A percentile compares a stretch with the other conserved stretches of the same genome.
Evolutionary conservation across 2,113 vertebrate species (phyloP).

Genomic region (Sceloporus tristichus): DNA sequence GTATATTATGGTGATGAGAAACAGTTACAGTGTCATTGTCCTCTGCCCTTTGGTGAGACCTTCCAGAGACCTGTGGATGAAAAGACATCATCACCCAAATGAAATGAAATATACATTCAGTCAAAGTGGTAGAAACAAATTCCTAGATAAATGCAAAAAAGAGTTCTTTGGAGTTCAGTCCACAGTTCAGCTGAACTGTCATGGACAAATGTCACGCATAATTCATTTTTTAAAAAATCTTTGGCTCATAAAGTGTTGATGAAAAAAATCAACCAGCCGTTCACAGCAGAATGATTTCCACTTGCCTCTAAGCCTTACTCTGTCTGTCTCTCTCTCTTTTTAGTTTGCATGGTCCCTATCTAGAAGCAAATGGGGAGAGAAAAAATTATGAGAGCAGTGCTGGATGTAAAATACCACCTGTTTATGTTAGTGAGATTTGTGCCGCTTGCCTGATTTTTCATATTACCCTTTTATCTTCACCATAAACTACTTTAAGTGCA

Average conservation of each 20-base stretch:
- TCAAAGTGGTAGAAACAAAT: neutral
- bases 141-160: neutral
- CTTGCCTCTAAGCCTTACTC: neutral
- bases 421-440: constrained; percentile 3
- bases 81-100: constrained; percentile 4
- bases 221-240: constrained; percentile 45
- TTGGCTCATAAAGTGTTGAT: neutral
- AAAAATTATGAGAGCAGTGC: constrained; percentile 12
- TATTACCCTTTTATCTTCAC: constrained; percentile 19
- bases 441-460: neutral
- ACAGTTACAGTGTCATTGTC: neutral
- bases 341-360: neutral
- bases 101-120: constrained; percentile 1
- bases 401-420: constrained; percentile 36
- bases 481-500: constrained; percentile 23
- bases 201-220: constrained; percentile 46
- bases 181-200: constrained; percentile 43
- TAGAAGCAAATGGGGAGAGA: neutral
- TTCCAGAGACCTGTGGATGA: neutral
- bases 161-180: constrained; percentile 17
- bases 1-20: neutral
- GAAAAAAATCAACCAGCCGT: neutral
- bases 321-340: neutral
- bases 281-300: constrained; percentile 30
- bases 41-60: neutral